Base-by-base conservation (phyloP, 2,888 invertebrate species). In the Diadegma fenestrale region DNA sequence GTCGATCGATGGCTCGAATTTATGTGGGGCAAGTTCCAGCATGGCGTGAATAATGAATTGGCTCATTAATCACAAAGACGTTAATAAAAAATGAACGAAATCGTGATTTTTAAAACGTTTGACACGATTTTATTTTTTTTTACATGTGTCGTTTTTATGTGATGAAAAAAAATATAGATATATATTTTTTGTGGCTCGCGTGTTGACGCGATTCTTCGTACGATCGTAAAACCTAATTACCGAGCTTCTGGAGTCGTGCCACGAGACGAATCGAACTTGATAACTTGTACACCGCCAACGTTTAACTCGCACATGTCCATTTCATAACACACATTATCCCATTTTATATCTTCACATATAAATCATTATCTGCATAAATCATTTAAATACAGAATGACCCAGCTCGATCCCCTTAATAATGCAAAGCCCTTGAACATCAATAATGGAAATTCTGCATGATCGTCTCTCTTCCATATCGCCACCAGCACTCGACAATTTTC, bases 151-250 rank as follows among this genome's bases (percentile, higher is more conserved):
- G 37, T 58, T 58, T 58, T 14, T 26, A 4, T 26, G 14, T 3
- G n/a, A n/a, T n/a, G n/a, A n/a, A n/a, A n/a, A 26, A 12, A 12
- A 6, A 26, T 58, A 14, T 26, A 26, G 14, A 10, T 26, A 14
- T 4, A 26, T 58, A 64, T 45, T 26, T 61, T 26, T 66, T 22
- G 72, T 30, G 77, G 58, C 58, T 84, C 68, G 84, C 84, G 80
- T 84, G 80, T 33, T 78, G 30, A 30, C 77, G 66, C 64, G 69
- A 79, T 69, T 78, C 77, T 78, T 84, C 73, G 72, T 78, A 77
- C 78, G 68, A 78, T 84, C 84, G 84, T 81, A 84, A 81, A 81
- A 84, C 66, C 84, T 81, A 84, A 84, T 84, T 85, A 77, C 78
- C 81, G 45, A 63, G 80, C 77, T 84, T 75, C 75, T 78, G 80